A percentile compares a stretch with the other conserved stretches of the same genome.
These are phyloP conservation scores for Formicarius rufipectus DNA, from an alignment of 2,113 vertebrate genomes.

Conservation along the genomic window DNA sequence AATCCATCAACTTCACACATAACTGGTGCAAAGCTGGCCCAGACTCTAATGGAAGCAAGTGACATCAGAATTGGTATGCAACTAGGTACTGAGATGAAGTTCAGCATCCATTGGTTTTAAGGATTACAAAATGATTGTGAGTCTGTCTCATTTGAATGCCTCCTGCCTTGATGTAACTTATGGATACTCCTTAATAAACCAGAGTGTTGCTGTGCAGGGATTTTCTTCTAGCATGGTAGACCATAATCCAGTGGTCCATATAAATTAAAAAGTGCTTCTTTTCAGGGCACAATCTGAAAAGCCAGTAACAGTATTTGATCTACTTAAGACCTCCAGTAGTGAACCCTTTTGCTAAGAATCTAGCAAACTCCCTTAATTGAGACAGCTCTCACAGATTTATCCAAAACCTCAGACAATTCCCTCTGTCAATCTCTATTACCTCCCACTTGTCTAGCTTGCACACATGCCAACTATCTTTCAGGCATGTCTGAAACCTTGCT, in stretches of 20 bases:
- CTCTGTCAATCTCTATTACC: neutral
- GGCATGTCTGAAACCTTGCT: neutral
- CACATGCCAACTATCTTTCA: neutral
- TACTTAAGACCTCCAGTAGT: neutral
- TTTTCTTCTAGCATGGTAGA: neutral
- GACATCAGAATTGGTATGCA: neutral
- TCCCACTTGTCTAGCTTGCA: neutral
- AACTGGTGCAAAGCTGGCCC: neutral
- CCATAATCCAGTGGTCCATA: neutral
- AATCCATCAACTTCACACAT: neutral
- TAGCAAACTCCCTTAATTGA: neutral
- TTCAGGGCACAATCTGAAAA: neutral
- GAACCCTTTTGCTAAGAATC: neutral
- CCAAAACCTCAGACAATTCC: slow-evolving; percentile 10
- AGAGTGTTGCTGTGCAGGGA: neutral
- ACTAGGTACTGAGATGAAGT: neutral
- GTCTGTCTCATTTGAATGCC: neutral
- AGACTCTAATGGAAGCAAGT: neutral
- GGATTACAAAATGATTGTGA: neutral
- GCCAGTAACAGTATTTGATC: neutral
- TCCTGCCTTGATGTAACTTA: neutral
- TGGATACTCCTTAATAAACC: neutral
- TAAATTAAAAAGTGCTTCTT: neutral
- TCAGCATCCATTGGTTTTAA: neutral
- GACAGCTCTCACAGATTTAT: neutral